Evolutionary conservation across 2,797 vertebrate genomes (phyloP), one percentile per base, ranked within the genome.

Genomic region (Mico argentatus): DNA sequence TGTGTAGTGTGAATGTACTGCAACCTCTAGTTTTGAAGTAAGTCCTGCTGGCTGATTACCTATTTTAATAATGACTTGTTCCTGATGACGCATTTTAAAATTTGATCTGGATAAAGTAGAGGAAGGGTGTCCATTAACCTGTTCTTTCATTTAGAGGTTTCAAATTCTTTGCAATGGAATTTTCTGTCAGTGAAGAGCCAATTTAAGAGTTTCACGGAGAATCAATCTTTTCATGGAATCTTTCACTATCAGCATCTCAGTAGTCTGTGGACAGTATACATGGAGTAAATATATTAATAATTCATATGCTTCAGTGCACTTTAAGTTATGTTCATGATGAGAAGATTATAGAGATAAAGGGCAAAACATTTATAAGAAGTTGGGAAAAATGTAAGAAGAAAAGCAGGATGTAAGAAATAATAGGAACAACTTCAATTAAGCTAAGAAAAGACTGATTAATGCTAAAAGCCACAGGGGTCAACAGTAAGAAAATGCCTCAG

Each of bases 401-500:
- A 55, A n/a, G 6, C 15, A 96, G 39, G 30, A 86, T 55, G 17
- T 46, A 44, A 77, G 48, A 95, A 94, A 70, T 76, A 90, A 61
- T 75, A 93, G 3, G 7, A 86, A 86, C 1, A 57, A 1, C 22
- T 96, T 95, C 83, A 87, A 76, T 91, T 96, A 94, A 95, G 52
- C 27, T 61, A 79, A 61, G 67, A 85, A 96, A 46, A 79, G 48
- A 89, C n/a, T 94, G 81, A 91, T 94, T 90, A 67, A 97, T 76
- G 36, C 12, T 89, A 44, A 89, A 92, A 91, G 52, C 26, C 75
- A 64, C n/a, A 90, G 27, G 44, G 77, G 33, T 96, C 91, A 81
- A 15, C 26, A 83, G 50, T n/a, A 89, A 97, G 27, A 94, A 97
- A 96, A 96, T 48, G 33, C 24, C 50, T 82, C 27, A 36, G n/a